These are phyloP conservation scores for Argya squamiceps DNA, from an alignment of 2,797 vertebrate genomes.

Conservation along the genomic window DNA sequence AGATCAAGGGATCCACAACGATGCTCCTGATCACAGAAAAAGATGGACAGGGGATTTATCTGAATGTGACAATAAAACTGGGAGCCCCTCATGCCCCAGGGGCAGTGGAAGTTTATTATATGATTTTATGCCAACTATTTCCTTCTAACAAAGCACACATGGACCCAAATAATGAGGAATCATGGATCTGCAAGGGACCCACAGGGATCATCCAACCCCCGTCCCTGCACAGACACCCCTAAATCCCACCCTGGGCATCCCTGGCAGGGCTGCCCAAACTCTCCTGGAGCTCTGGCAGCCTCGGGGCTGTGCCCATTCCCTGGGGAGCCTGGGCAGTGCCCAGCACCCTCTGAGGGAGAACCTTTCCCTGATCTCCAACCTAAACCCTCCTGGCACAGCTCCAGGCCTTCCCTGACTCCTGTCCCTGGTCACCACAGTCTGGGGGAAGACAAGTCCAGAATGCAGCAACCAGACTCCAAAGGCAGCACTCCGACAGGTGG, in stretches of 20 bases:
- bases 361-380: accelerated
- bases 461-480: not conserved
- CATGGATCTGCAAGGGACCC: not conserved
- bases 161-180: not conserved
- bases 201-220: accelerated
- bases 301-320: accelerated
- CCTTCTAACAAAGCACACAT: accelerated
- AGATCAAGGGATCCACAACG: accelerated
- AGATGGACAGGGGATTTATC: accelerated
- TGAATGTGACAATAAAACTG: accelerated
- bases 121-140: not conserved
- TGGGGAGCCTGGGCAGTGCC: not conserved
- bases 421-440: not conserved
- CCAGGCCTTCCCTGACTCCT: accelerated
- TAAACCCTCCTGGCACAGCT: not conserved
- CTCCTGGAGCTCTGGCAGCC: not conserved
- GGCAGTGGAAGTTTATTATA: not conserved
- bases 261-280: accelerated
- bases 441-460: accelerated
- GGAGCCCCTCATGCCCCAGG: accelerated
- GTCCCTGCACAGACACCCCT: not conserved
- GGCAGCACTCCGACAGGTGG: not conserved
- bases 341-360: not conserved
- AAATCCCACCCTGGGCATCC: not conserved
- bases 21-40: not conserved